These are phyloP conservation scores for Spongilla lacustris DNA, from an alignment of 37 sponge, comb jelly and placozoan genomes.

Conservation along the genomic window DNA sequence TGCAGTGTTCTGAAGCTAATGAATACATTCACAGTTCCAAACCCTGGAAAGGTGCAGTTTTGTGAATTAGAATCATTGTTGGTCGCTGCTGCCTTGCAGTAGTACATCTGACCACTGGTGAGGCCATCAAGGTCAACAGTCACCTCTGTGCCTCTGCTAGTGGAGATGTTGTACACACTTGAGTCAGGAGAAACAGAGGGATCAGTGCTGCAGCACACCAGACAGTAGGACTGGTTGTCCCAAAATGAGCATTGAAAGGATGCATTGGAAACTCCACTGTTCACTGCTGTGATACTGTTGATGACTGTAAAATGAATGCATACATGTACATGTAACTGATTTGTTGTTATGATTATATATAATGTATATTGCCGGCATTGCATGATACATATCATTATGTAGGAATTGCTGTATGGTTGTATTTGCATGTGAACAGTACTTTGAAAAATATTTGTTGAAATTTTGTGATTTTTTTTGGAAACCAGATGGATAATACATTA, in stretches of 20 bases:
- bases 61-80: neutral
- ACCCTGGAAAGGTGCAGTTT: neutral
- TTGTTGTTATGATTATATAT: too few relatives aligned
- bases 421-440: too few relatives aligned
- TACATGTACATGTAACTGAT: too few relatives aligned
- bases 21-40: neutral
- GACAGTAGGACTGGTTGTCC: neutral
- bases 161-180: neutral
- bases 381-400: too few relatives aligned
- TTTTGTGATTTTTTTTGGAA: too few relatives aligned
- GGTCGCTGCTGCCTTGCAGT: neutral
- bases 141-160: neutral
- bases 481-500: too few relatives aligned
- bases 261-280: neutral
- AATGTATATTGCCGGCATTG: too few relatives aligned
- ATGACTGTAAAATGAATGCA: neutral
- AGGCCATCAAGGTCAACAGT: neutral
- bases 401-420: too few relatives aligned
- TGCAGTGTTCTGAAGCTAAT: neutral
- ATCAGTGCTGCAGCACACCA: neutral
- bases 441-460: too few relatives aligned
- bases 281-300: neutral
- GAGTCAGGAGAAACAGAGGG: neutral
- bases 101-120: neutral
- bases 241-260: neutral